Base-by-base conservation (phyloP, 2,797 vertebrate genomes). In the Eospalax fontanierii region DNA sequence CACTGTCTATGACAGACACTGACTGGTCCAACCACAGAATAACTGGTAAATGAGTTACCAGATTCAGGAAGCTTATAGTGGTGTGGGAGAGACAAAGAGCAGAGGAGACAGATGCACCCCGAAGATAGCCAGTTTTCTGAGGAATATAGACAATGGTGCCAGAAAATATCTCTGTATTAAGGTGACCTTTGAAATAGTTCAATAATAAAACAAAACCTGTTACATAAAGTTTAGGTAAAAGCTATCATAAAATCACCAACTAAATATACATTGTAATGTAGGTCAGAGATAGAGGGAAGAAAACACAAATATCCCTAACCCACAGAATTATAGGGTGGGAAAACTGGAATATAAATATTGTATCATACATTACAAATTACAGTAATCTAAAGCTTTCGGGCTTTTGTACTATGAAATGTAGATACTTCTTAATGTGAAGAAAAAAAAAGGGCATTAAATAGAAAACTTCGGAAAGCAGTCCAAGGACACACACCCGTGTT, bases 361-460 rank as follows among this genome's bases (percentile, higher is more conserved):
- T 21, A 57, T 6, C 21, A 68, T 11, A 86, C 2, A 33, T 10
- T 79, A 80, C 26, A 57, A 65, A 63, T 15, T 76, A 5, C 6
- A 76, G 66, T 92, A 88, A 22, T 26, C 50, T 33, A 68, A 74
- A 65, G 22, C 71, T 86, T 87, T 73, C 4, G 66, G 50, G 26
- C 30, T 76, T 90, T 85, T 71, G 75, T 82, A 70, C 28, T 88
- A 82, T 70, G 40, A 46, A 75, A 61, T 63, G 40, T 46, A 90
- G 66, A 6, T 26, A 85, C 57, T 94, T 93, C 43, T 70, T 57
- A 21, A 18, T 11, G n/a, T 87, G 22, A 96, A 88, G 24, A 89
- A 82, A 94, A 87, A 91, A 92, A 88, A 81, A 54, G 35, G n/a
- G 24, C 80, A 89, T 80, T 88, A 61, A 91, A 78, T 63, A 73